These are phyloP conservation scores for Poecile atricapillus DNA, from an alignment of 2,113 vertebrate species.

Conservation along the genomic window DNA sequence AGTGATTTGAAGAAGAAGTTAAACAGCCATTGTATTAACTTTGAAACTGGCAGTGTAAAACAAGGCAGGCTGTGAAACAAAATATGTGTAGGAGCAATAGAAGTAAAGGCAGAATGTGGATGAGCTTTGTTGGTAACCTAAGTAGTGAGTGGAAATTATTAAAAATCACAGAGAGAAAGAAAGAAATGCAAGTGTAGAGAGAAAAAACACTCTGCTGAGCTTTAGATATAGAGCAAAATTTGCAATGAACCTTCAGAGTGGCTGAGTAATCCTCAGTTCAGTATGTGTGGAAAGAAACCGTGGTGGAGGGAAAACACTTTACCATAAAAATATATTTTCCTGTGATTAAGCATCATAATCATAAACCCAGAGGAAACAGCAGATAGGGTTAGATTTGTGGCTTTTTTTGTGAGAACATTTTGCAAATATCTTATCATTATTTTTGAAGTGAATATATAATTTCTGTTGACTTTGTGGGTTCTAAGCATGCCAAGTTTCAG, in stretches of 20 bases:
- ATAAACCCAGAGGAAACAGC: not conserved
- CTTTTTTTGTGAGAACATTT: not conserved
- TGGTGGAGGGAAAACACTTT: not conserved
- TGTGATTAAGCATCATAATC: not conserved
- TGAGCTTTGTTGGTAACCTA: not conserved
- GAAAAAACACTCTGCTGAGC: not conserved
- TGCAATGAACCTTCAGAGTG: not conserved
- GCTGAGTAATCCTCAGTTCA: not conserved
- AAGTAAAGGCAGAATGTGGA: not conserved
- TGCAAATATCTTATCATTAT: not conserved
- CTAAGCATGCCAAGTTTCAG: not conserved
- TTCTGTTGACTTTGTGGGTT: not conserved
- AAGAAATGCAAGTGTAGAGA: not conserved
- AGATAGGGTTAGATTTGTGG: not conserved
- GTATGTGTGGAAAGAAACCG: not conserved
- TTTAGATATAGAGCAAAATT: not conserved
- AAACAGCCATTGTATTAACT: not conserved
- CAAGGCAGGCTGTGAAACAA: not conserved
- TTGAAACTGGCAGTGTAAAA: not conserved
- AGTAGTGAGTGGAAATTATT: not conserved
- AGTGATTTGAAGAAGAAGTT: not conserved
- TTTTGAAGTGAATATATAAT: not conserved
- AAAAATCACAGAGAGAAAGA: not conserved
- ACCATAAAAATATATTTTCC: not conserved
- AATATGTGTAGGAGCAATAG: not conserved